These are phyloP conservation scores for Rhagium mordax DNA, from an alignment of 2,888 invertebrate species.

Conservation along the genomic window DNA sequence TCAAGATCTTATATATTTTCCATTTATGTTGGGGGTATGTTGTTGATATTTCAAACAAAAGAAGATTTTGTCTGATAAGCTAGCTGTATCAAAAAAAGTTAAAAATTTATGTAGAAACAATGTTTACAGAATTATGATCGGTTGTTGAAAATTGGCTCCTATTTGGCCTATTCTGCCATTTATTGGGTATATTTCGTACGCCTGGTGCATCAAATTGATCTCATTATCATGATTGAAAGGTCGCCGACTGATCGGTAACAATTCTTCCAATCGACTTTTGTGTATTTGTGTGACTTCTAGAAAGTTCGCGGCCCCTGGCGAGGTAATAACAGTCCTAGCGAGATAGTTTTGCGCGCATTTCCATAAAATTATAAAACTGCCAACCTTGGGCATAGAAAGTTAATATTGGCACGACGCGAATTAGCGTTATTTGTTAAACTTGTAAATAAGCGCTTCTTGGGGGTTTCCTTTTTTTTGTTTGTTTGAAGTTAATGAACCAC, in stretches of 20 bases:
- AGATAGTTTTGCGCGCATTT: constrained; percentile 3
- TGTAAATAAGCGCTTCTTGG: neutral
- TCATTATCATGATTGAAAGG: neutral
- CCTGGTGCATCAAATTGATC: neutral
- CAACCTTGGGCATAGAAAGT: constrained; percentile 34
- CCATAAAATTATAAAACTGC: constrained; percentile 22
- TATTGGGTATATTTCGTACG: no score
- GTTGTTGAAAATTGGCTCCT: no score
- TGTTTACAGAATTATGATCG: no score
- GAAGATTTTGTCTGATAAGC: no score
- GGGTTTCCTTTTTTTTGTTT: no score
- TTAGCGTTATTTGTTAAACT: constrained; percentile 1
- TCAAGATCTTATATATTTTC: no score
- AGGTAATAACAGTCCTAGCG: constrained; percentile 6
- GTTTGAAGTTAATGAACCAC: neutral
- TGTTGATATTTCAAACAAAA: no score
- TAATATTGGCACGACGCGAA: constrained; percentile 10
- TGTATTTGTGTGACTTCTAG: constrained; percentile 3
- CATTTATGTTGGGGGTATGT: no score
- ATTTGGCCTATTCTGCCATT: no score
- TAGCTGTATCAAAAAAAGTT: no score
- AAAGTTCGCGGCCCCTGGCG: constrained; percentile 9
- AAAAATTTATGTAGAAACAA: no score
- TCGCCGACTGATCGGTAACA: neutral
- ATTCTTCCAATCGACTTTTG: neutral